phyloP scores from a whole-genome alignment of 1,140 invertebrate genomes.

The Eumeta japonica region DNA sequence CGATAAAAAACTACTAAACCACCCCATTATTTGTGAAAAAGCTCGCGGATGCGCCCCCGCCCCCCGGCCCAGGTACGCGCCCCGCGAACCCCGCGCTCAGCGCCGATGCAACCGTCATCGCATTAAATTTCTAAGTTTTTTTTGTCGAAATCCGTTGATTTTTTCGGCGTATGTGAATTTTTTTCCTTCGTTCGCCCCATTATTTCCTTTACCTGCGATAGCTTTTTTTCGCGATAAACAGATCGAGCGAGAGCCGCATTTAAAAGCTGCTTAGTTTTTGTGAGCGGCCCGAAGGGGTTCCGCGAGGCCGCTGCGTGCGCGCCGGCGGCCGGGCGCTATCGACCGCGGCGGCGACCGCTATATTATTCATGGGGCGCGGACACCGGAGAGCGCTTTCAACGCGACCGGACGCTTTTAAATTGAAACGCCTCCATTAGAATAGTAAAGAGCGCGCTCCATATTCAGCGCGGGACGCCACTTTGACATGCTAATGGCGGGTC shows the following conservation, averaged over 20 bases:
- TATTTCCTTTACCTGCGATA: constrained; percentile 55
- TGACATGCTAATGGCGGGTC: too few species aligned
- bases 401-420: too few species aligned
- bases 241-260: constrained; percentile 34
- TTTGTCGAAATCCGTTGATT: constrained; percentile 53
- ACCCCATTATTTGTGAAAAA: not conserved
- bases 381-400: too few species aligned
- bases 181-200: constrained; percentile 46
- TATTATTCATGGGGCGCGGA: too few species aligned
- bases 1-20: too few species aligned
- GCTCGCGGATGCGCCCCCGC: constrained; percentile 9
- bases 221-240: constrained; percentile 31
- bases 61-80: constrained; percentile 10
- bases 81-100: constrained; percentile 9
- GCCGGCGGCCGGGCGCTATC: too few species aligned
- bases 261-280: constrained; percentile 56
- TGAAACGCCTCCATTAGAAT: too few species aligned
- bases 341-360: too few species aligned
- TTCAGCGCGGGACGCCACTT: too few species aligned
- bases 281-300: too few species aligned
- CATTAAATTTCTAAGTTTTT: constrained; percentile 47
- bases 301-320: too few species aligned
- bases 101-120: constrained; percentile 19
- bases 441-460: too few species aligned
- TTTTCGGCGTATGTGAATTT: constrained; percentile 54